phyloP scores from a whole-genome alignment of 2,113 vertebrate species.

The Poicephalus meyeri region DNA sequence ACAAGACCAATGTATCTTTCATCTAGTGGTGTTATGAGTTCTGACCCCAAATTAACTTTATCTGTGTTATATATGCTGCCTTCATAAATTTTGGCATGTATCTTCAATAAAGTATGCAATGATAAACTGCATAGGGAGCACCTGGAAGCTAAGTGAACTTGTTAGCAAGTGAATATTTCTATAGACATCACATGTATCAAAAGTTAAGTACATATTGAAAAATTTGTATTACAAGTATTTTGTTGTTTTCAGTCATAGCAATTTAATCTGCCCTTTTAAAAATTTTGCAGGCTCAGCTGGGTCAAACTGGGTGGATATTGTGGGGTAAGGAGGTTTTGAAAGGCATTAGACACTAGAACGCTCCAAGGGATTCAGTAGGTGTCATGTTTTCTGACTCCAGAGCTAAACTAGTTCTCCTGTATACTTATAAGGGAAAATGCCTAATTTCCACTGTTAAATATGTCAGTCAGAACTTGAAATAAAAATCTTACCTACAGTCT shows the following conservation, averaged over 20 bases:
- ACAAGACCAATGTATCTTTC: neutral
- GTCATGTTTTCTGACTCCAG: neutral
- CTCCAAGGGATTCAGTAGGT: neutral
- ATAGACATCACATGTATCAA: rapidly evolving
- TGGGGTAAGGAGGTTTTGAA: neutral
- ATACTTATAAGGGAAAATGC: neutral
- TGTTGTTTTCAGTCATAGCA: neutral
- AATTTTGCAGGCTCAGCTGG: neutral
- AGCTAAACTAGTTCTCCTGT: neutral
- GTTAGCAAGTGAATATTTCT: neutral
- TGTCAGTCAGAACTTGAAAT: neutral
- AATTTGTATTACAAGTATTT: neutral
- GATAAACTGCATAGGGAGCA: neutral
- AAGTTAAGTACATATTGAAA: neutral
- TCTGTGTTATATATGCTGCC: neutral
- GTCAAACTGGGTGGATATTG: neutral
- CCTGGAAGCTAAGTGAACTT: neutral
- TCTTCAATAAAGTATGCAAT: neutral
- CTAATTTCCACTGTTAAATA: neutral
- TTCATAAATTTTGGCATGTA: neutral
- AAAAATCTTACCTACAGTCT: neutral
- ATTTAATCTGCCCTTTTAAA: neutral
- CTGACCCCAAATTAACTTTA: neutral
- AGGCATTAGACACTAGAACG: rapidly evolving
- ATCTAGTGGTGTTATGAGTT: neutral